Evolutionary conservation across 1,140 invertebrate species (phyloP), one percentile per base, ranked within the genome.

Genomic region (Euwallacea similis): DNA sequence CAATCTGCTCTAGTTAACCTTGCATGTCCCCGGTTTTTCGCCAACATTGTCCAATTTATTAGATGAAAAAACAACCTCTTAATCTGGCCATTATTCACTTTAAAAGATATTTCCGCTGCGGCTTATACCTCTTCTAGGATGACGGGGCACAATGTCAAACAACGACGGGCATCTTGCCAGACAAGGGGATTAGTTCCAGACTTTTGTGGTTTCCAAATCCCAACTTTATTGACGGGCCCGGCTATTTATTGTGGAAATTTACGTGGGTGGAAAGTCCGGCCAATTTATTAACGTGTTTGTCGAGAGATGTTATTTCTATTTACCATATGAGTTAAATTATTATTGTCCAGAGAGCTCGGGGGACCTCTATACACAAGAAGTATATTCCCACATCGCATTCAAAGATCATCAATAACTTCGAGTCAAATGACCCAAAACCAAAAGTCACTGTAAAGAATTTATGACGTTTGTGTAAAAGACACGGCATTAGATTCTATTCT

Each of bases 391-490:
- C 21, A 58, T 16, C 55, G 7, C 13, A 59, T 16, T 13, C 46
- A 47, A 47, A 47, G 46, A 47, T 47, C 55, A 68, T 68, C 56
- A 68, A 60, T 68, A 68, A 47, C 44, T 33, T 58, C 13, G 7
- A 8, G 44, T n/a, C 66, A 60, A 68, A 68, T 68, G 55, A 50
- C 55, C 66, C 66, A 60, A 58, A 68, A 60, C 66, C 66, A 60
- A 68, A 68, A 60, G 55, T 68, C 66, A 59, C 58, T 42, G 46
- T 66, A 50, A 13, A 63, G 15, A 42, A 60, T 60, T 59, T 68
- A 50, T 46, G 55, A 61, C 54, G 47, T 50, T 60, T 61, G 41
- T 15, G 55, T 67, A 67, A 55, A 44, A 67, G 21, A 66, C 44
- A 42, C 54, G 21, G 46, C 66, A 68, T 68, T 68, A 68, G 56